These are phyloP conservation scores for Cherax quadricarinatus DNA, from an alignment of 1,140 invertebrate species.

Conservation along the genomic window DNA sequence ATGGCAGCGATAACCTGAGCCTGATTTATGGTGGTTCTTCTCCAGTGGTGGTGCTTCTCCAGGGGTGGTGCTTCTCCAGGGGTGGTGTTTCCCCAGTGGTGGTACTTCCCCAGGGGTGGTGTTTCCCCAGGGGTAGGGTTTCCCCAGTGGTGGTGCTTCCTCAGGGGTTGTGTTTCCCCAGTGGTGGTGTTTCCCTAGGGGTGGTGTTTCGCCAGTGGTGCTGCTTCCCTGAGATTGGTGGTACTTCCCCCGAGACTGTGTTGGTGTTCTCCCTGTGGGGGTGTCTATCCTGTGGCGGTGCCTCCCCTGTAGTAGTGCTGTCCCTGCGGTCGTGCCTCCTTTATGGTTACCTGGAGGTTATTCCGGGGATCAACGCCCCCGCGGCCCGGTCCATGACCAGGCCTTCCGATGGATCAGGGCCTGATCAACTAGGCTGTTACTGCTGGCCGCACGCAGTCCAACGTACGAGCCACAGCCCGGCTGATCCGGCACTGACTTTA, in stretches of 20 bases:
- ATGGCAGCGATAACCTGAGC: neutral
- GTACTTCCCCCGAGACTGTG: neutral
- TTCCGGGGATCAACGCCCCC: too few species aligned
- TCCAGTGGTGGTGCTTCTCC: neutral
- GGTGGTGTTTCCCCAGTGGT: neutral
- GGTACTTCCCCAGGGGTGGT: neutral
- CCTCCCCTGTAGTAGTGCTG: neutral
- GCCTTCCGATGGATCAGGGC: too few species aligned
- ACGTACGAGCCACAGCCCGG: too few species aligned
- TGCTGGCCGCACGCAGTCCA: too few species aligned
- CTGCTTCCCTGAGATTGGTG: neutral
- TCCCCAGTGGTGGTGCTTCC: neutral
- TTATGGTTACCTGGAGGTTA: too few species aligned
- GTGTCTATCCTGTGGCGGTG: neutral
- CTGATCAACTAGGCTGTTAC: too few species aligned
- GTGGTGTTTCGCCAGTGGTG: neutral
- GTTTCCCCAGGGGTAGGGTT: neutral
- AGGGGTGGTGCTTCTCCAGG: neutral
- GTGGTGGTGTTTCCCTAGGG: too few species aligned
- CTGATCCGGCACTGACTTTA: too few species aligned
- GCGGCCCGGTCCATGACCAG: too few species aligned
- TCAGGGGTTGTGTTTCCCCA: neutral
- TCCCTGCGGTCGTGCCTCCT: neutral
- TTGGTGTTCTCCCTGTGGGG: neutral
- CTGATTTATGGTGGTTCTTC: neutral